Conservation (phyloP, 2,797 vertebrate species). For the Chrosomus eos region DNA sequence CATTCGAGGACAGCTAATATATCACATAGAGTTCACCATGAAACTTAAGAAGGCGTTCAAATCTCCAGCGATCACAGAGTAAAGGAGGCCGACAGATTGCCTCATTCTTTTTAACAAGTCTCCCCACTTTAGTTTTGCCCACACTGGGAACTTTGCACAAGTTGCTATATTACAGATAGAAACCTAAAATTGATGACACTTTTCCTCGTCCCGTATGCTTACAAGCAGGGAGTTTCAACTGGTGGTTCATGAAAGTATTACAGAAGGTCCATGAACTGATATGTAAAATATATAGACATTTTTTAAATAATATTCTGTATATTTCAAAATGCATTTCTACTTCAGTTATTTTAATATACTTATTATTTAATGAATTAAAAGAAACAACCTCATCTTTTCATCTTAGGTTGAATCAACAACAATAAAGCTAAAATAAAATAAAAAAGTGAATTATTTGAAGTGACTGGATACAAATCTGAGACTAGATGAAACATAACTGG, state of each 20-base stretch:
- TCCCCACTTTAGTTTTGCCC: background rate
- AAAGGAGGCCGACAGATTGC: background rate
- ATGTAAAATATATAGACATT: background rate
- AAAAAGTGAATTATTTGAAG: background rate
- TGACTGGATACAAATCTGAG: background rate
- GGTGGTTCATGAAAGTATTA: background rate
- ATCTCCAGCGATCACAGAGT: background rate
- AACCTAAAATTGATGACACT: background rate
- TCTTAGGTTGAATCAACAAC: background rate
- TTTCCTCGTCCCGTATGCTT: background rate
- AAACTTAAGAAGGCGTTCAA: slow-evolving; percentile 12
- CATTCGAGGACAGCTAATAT: slow-evolving; percentile 12
- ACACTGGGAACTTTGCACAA: slow-evolving; percentile 8
- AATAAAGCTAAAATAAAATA: background rate
- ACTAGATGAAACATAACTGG: background rate
- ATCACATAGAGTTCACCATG: slow-evolving; percentile 4
- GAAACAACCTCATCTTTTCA: background rate
- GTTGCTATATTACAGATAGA: background rate
- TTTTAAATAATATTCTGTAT: background rate
- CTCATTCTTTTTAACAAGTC: background rate
- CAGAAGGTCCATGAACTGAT: background rate
- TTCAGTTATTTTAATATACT: too few relatives aligned
- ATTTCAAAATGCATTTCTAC: background rate
- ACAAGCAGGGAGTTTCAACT: background rate
- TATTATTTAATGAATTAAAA: background rate